Percentiles rank a stretch among this genome's conserved stretches.
Evolutionary conservation across 1,140 invertebrate species (phyloP).

Genomic region (Antheraea pernyi): DNA sequence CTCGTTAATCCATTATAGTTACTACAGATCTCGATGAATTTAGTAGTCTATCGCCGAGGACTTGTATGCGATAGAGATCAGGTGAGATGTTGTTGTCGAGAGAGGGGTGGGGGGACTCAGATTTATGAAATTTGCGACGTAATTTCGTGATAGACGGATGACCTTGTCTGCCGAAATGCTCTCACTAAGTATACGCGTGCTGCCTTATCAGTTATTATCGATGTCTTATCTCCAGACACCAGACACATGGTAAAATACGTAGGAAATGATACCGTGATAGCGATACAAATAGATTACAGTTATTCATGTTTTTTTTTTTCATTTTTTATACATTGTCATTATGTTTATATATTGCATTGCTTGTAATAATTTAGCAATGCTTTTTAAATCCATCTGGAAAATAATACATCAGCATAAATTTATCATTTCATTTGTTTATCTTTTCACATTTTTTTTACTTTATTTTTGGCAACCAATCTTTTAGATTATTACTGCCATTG

Average conservation of each 20-base stretch:
- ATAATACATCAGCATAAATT: too few relatives aligned
- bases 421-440: too few relatives aligned
- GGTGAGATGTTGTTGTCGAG: too few relatives aligned
- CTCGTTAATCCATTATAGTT: too few relatives aligned
- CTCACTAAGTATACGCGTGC: slow-evolving; percentile 27
- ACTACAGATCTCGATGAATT: too few relatives aligned
- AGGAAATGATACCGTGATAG: background rate
- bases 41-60: too few relatives aligned
- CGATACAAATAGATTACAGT: background rate
- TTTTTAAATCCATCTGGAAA: too few relatives aligned
- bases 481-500: too few relatives aligned
- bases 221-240: slow-evolving; percentile 34
- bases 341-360: background rate
- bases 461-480: too few relatives aligned
- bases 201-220: slow-evolving; percentile 21
- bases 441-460: too few relatives aligned
- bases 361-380: too few relatives aligned
- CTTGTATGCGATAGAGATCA: too few relatives aligned
- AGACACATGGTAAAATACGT: slow-evolving; percentile 27
- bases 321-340: background rate
- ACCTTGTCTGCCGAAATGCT: slow-evolving; percentile 31
- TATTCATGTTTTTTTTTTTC: background rate
- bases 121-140: slow-evolving; percentile 11
- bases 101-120: background rate
- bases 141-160: slow-evolving; percentile 1